Evolutionary conservation across 1,140 invertebrate species (phyloP), one percentile per base, ranked within the genome.

Genomic region (Psix sp.): DNA sequence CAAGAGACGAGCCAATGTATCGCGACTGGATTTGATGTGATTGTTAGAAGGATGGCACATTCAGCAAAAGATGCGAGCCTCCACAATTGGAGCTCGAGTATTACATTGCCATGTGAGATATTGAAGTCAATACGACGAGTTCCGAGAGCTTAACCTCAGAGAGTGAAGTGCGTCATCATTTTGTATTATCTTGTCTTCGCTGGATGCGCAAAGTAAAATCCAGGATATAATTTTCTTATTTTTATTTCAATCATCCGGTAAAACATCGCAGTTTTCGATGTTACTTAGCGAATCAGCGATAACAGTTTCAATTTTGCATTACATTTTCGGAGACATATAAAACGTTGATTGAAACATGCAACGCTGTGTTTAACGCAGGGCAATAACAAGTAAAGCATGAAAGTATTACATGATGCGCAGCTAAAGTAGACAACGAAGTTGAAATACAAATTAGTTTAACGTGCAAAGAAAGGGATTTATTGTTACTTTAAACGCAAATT

Each of bases 41-140:
- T 67, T 67, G 63, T 57, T 35, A 43, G 13, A 45, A 56, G 35
- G 63, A 57, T 9, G 20, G 49, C 49, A 46, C 43, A 49, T 57
- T 56, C 51, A 43, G 51, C 42, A 56, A 56, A 66, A 56, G 62
- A 66, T 26, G 18, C 42, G 43, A 0, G 3, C 16, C 31, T 20
- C 15, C 18, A 35, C 13, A 13, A 9, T 42, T 40, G 46, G 2
- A 15, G 31, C 49, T 7, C 1, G 11, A 16, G 45, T 57, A 51
- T 67, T 57, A 51, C 52, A 57, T 57, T 67, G 52, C 52, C 16
- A 43, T 45, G 35, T 59, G 52, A 67, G 59, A 67, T 59, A 59
- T 57, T 67, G 59, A 49, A 67, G 42, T 57, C 38, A 42, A 46
- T 67, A 67, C 43, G 35, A 39, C 39, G 31, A 49, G 45, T 60